phyloP scores from a whole-genome alignment of 2,797 vertebrate species.

The Leptodactylus fallax region DNA sequence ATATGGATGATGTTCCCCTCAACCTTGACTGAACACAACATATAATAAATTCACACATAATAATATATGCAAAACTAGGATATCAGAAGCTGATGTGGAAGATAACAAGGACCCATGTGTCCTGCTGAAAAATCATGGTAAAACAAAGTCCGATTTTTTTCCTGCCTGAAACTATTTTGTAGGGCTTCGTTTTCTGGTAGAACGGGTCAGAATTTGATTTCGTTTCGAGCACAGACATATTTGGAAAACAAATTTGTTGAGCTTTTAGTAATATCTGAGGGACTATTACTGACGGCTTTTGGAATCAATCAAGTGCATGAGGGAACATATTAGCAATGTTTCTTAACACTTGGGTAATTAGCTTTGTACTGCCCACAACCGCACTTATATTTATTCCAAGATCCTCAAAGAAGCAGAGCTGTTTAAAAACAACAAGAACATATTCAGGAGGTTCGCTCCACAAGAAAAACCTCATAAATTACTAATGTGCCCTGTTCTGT shows the following conservation, averaged over 20 bases:
- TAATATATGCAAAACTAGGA: background rate
- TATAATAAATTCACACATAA: background rate
- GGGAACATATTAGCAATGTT: constrained; percentile 46
- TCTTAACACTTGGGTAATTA: constrained; percentile 51
- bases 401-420: constrained; percentile 35
- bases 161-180: background rate
- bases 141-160: background rate
- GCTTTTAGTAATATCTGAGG: constrained; percentile 31
- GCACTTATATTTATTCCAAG: constrained; percentile 31
- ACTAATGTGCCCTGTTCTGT: background rate
- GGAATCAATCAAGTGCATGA: constrained; percentile 47
- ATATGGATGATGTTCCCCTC: background rate
- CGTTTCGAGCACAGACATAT: constrained; percentile 9
- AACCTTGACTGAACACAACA: background rate
- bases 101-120: background rate
- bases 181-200: background rate
- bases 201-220: constrained; percentile 18
- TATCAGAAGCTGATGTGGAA: background rate
- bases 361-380: constrained; percentile 48
- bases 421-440: constrained; percentile 23
- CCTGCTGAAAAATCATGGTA: background rate
- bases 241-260: constrained; percentile 45
- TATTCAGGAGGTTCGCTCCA: constrained; percentile 1
- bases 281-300: constrained; percentile 42
- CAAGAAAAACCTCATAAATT: background rate